A percentile compares a stretch with the other conserved stretches of the same genome.
These are phyloP conservation scores for Dallia pectoralis DNA, from an alignment of 2,797 vertebrate genomes.

Conservation along the genomic window DNA sequence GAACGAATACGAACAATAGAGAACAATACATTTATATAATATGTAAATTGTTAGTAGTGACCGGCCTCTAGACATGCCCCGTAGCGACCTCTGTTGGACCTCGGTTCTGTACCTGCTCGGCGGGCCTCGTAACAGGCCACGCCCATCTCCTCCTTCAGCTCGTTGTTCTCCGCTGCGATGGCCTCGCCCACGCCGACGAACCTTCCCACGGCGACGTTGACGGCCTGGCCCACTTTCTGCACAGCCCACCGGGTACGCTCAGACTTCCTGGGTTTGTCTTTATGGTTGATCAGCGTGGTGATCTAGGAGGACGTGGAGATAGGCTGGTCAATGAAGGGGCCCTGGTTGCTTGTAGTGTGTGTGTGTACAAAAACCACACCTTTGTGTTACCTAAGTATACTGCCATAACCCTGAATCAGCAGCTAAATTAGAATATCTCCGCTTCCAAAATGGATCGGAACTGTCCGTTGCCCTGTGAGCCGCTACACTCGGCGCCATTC, in stretches of 20 bases:
- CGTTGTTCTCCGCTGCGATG: slow-evolving; percentile 91
- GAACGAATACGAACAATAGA: no score
- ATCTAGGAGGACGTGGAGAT: slow-evolving; percentile 67
- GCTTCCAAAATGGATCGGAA: background rate
- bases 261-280: slow-evolving; percentile 94
- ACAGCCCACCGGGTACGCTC: slow-evolving; percentile 92
- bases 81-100: background rate
- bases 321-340: background rate
- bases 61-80: no score
- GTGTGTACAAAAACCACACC: background rate
- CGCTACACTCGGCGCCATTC: background rate
- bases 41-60: no score
- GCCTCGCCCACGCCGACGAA: slow-evolving; percentile 96
- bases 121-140: slow-evolving; percentile 92
- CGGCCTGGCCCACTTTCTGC: slow-evolving; percentile 92
- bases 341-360: background rate
- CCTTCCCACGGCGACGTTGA: slow-evolving; percentile 90
- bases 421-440: background rate
- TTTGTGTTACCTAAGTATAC: background rate
- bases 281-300: slow-evolving; percentile 97
- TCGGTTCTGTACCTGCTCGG: slow-evolving; percentile 84
- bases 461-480: background rate
- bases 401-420: background rate
- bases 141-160: slow-evolving; percentile 95
- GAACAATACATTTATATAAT: no score